Percentiles rank a stretch among this genome's conserved stretches.
Evolutionary conservation across 2,797 vertebrate species (phyloP).

Genomic region (Coranthus polyacanthus): DNA sequence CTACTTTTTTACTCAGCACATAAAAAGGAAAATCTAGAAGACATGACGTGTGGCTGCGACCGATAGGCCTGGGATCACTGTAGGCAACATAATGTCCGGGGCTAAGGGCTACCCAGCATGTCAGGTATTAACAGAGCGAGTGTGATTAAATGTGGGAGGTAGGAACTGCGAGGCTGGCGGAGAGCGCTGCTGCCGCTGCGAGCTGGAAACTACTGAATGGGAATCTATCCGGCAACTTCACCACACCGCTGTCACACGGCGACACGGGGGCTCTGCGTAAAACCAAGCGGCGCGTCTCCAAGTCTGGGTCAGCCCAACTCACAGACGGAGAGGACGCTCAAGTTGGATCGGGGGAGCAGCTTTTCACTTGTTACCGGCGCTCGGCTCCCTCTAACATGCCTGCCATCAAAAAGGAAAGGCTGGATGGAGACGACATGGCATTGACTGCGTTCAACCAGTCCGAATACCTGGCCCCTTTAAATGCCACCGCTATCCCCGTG

Average conservation of each 20-base stretch:
- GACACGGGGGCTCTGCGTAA: slow-evolving; percentile 84
- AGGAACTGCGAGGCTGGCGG: slow-evolving; percentile 81
- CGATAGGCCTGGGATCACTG: slow-evolving; percentile 76
- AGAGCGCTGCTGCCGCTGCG: slow-evolving; percentile 78
- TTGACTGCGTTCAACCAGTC: slow-evolving; percentile 92
- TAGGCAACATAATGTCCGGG: slow-evolving; percentile 84
- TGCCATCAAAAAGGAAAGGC: slow-evolving; percentile 96
- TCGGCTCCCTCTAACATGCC: slow-evolving; percentile 90
- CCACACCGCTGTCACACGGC: slow-evolving; percentile 81
- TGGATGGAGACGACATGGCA: slow-evolving; percentile 94
- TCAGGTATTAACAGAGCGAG: slow-evolving; percentile 88
- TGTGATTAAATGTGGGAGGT: slow-evolving; percentile 88
- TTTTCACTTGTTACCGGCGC: slow-evolving; percentile 83
- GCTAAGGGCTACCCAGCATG: slow-evolving; percentile 85
- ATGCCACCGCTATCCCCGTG: slow-evolving; percentile 90
- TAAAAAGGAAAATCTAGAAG: slow-evolving; percentile 35
- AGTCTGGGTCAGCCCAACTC: slow-evolving; percentile 82
- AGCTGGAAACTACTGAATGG: slow-evolving; percentile 85
- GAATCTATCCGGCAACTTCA: slow-evolving; percentile 85
- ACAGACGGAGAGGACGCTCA: slow-evolving; percentile 80
- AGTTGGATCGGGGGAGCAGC: slow-evolving; percentile 82
- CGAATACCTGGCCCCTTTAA: slow-evolving; percentile 94
- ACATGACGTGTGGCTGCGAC: slow-evolving; percentile 62
- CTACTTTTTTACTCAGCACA: slow-evolving; percentile 24
- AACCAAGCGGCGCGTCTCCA: slow-evolving; percentile 84